A percentile compares a stretch with the other conserved stretches of the same genome.
phyloP scores from a whole-genome alignment of 2,888 invertebrate genomes.

The Stramonita haemastoma region DNA sequence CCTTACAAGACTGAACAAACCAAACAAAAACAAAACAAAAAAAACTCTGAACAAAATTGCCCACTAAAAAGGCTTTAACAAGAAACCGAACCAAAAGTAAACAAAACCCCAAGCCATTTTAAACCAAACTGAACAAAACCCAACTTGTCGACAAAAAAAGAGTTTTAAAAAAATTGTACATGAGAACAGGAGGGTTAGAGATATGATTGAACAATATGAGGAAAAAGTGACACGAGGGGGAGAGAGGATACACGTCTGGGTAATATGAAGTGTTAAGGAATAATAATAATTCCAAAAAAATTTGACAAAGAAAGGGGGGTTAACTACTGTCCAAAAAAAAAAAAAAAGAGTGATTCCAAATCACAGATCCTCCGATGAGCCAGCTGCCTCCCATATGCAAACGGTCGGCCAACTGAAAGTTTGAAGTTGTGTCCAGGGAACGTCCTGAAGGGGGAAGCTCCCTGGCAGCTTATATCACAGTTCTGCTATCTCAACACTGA shows the following conservation, averaged over 20 bases:
- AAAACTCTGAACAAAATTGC: not conserved
- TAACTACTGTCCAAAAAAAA: slow-evolving; percentile 33
- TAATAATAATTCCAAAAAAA: not conserved
- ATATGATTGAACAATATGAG: not conserved
- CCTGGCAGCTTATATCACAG: slow-evolving; percentile 42
- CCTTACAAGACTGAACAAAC: not conserved
- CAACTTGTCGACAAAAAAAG: not conserved
- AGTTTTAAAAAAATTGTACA: not conserved
- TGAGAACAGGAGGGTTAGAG: not conserved
- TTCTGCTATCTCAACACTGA: slow-evolving; percentile 39
- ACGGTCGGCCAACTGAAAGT: slow-evolving; percentile 30
- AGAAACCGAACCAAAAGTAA: not conserved
- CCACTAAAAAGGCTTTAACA: not conserved
- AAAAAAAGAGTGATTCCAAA: slow-evolving; percentile 41
- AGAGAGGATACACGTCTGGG: not conserved
- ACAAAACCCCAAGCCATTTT: not conserved
- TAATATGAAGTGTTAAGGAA: slow-evolving; percentile 16
- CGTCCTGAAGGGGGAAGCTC: not conserved
- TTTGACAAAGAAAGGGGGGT: slow-evolving; percentile 11
- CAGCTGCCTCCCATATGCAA: slow-evolving; percentile 40
- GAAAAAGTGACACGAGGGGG: not conserved
- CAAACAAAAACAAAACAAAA: not conserved
- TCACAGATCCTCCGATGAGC: slow-evolving; percentile 50
- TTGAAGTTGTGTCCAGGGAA: slow-evolving; percentile 17
- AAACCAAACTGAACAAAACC: too few relatives aligned